Percentiles rank a stretch among this genome's conserved stretches.
These are phyloP conservation scores for Papilio elwesi DNA, from an alignment of 2,888 invertebrate genomes.

Conservation along the genomic window DNA sequence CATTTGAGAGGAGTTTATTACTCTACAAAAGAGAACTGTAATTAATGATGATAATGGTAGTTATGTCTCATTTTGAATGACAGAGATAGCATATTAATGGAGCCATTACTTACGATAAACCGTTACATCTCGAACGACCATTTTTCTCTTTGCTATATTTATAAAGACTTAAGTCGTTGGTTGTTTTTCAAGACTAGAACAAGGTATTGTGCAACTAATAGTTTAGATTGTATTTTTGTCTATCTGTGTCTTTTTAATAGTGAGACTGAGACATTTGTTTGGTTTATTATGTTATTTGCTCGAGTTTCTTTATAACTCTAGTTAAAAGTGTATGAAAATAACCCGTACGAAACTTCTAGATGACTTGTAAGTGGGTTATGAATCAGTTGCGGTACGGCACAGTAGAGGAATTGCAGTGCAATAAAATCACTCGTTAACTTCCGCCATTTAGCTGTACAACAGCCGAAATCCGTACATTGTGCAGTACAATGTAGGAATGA, in stretches of 20 bases:
- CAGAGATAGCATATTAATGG: slow-evolving; percentile 21
- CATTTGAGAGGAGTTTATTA: no score
- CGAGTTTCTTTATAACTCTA: not conserved
- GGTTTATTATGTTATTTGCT: not conserved
- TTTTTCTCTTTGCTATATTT: slow-evolving; percentile 4
- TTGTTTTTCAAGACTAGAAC: not conserved
- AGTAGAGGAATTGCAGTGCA: slow-evolving; percentile 9
- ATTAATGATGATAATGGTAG: not conserved
- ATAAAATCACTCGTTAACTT: slow-evolving; percentile 33
- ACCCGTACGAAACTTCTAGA: slow-evolving; percentile 17
- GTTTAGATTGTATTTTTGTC: not conserved
- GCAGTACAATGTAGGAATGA: slow-evolving; percentile 17
- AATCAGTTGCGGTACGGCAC: slow-evolving; percentile 11
- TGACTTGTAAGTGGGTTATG: slow-evolving; percentile 8
- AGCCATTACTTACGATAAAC: slow-evolving; percentile 11
- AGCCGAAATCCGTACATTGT: slow-evolving; percentile 25
- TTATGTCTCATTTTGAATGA: slow-evolving; percentile 5
- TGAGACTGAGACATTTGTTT: not conserved
- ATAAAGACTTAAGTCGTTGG: not conserved
- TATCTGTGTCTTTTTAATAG: not conserved
- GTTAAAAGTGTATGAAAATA: slow-evolving; percentile 9
- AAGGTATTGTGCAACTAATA: not conserved
- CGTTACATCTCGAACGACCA: not conserved
- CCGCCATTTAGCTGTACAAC: slow-evolving; percentile 8
- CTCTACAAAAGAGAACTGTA: not conserved